Conservation (phyloP, 2,888 invertebrate genomes). For the Pachycephus smyrnensis region DNA sequence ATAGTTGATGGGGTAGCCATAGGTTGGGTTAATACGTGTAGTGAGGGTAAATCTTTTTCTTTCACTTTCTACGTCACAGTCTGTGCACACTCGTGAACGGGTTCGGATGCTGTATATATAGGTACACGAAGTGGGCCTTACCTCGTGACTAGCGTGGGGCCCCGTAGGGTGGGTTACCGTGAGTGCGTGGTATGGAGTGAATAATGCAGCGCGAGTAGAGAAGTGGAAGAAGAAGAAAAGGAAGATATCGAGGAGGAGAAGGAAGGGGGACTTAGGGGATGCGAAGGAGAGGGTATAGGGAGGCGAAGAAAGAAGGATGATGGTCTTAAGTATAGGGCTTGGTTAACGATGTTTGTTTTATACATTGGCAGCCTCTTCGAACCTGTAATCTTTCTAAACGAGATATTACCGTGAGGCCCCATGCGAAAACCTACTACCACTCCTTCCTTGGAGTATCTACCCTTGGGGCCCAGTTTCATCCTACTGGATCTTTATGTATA, state of each 20-base stretch:
- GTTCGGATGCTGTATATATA: background rate
- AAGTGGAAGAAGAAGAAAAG: conserved; percentile 5
- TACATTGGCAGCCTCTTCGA: conserved; percentile 67
- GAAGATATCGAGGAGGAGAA: conserved; percentile 22
- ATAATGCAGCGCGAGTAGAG: conserved; percentile 27
- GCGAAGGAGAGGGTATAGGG: conserved; percentile 15
- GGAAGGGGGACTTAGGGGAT: conserved; percentile 21
- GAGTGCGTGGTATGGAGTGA: conserved; percentile 23
- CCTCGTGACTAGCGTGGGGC: background rate
- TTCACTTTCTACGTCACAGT: background rate
- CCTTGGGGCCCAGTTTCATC: background rate
- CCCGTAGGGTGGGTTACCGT: background rate
- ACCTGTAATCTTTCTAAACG: conserved; percentile 68
- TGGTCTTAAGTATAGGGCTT: conserved; percentile 63
- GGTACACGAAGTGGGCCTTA: background rate
- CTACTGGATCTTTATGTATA: background rate
- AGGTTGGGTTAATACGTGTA: background rate
- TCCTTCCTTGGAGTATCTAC: background rate
- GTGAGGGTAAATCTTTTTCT: background rate
- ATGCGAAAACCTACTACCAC: conserved; percentile 31
- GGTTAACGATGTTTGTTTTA: conserved; percentile 68
- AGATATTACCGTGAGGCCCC: conserved; percentile 62
- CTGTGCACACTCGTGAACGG: background rate
- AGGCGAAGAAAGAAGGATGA: conserved; percentile 10
- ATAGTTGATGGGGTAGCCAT: background rate